Base-by-base conservation (phyloP, 2,797 vertebrate species). In the Serranus cabrilla region DNA sequence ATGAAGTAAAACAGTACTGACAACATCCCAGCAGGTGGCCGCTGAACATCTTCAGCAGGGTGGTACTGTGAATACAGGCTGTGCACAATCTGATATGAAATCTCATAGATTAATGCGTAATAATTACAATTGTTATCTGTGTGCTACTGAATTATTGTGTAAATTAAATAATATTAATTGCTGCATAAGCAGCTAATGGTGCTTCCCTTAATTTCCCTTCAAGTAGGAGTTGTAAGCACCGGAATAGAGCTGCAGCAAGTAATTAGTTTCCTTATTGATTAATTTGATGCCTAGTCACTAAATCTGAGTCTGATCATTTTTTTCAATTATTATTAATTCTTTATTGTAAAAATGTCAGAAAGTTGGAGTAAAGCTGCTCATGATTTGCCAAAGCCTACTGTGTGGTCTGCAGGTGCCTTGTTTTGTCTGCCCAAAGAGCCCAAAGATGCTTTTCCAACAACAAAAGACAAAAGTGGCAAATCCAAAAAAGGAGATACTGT, bases 1-100 rank as follows among this genome's bases (percentile, higher is more conserved):
- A 11, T 57, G 21, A 65, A 58, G 25, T 64, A 64, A 82, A 73
- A 64, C 20, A 3, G 5, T 16, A 20, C 39, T 37, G 60, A 58
- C 50, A 56, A 31, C 58, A 67, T 69, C 57, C 39, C 37, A 80
- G 63, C 49, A 73, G 37, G 31, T 65, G 70, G 20, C 66, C 7
- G 5, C 8, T 4, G 20, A 40, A 25, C 72, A 58, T 40, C 20
- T 58, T 58, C 10, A 68, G 45, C 46, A 40, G 21, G 31, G 5
- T 49, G 21, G 13, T 57, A 7, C 18, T 54, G 55, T 77, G 56
- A 67, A 63, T 40, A 46, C 43, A 47, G 78, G 51, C 42, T 39
- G 18, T 58, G 7, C 52, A 56, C 11, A 13, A 5, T 65, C 34
- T 31, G 51, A 63, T 70, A 17, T 16, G 42, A 45, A 17, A 16